Base-by-base conservation (phyloP, 2,113 vertebrate species). In the Trichomycterus rosablanca region DNA sequence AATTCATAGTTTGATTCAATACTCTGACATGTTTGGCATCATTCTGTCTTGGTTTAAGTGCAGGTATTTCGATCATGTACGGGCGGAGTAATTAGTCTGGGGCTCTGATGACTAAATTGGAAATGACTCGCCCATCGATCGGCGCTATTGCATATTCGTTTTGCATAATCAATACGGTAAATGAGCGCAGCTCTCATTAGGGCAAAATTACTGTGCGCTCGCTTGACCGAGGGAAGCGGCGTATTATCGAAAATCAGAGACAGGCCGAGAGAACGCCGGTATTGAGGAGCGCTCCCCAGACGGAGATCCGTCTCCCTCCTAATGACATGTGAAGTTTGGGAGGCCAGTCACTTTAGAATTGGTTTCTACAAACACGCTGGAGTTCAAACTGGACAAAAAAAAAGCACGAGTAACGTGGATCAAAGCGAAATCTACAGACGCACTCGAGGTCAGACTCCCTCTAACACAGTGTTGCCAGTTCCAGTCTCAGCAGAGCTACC, bases 121-220 rank as follows among this genome's bases (percentile, higher is more conserved):
- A 76, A 74, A 72, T 66, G 37, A 68, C 66, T 73, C 63, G 54
- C 70, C 23, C 77, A 86, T 87, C 78, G 86, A 87, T 83, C 78
- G 56, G 32, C 64, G 72, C 66, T 71, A 74, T 78, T 81, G 75
- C 78, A 84, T 84, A 87, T 84, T 86, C 84, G 83, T 76, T 79
- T 77, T 74, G 78, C 80, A 83, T 86, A 84, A 86, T 86, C 86
- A 85, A 88, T 87, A 67, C 44, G 71, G 75, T 76, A 76, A 76
- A 79, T 75, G 78, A 76, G 79, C 46, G 53, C 46, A 53, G 59
- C 66, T 60, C 64, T 72, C 70, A 67, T 72, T 72, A 72, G 55
- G 61, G 64, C 11, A 55, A 67, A 67, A 67, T 72, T 46, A 72
- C 64, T 51, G 61, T 57, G 50, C 30, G 62, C 30, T 64, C 37